Conservation (phyloP, 2,888 invertebrate genomes). For the Diplazon laetatorius region DNA sequence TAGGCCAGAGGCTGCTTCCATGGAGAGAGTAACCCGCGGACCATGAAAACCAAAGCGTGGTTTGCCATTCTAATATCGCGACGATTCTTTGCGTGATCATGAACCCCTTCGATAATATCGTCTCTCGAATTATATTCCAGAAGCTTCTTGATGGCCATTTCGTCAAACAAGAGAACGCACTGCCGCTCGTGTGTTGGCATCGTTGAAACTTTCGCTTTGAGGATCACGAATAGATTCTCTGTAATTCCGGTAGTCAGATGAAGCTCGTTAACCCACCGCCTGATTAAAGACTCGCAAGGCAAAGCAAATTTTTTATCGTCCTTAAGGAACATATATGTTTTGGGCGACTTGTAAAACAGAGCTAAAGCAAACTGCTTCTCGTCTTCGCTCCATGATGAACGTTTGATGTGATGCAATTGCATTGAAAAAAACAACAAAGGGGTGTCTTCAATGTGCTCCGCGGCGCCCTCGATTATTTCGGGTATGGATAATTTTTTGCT, state of each 20-base stretch:
- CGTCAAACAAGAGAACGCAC: conserved; percentile 69
- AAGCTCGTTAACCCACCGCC: conserved; percentile 68
- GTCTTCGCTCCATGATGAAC: conserved; percentile 64
- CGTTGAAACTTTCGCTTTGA: conserved; percentile 63
- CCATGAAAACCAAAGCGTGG: conserved; percentile 68
- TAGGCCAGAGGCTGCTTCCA: conserved; percentile 70
- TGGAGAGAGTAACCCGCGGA: conserved; percentile 63
- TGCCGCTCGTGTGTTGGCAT: conserved; percentile 67
- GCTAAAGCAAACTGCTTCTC: conserved; percentile 71
- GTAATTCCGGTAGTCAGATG: conserved; percentile 67
- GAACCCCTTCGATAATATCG: conserved; percentile 66
- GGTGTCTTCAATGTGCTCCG: conserved; percentile 2
- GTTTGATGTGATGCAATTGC: conserved; percentile 62
- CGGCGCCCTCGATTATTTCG: too few species aligned
- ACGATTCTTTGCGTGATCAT: conserved; percentile 67
- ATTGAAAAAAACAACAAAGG: conserved; percentile 59
- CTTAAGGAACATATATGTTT: conserved; percentile 67
- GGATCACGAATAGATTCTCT: conserved; percentile 61
- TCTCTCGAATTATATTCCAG: conserved; percentile 64
- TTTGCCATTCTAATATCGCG: conserved; percentile 58
- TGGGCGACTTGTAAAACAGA: conserved; percentile 73
- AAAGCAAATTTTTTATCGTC: conserved; percentile 66
- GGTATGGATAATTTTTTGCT: too few species aligned
- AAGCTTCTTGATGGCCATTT: conserved; percentile 68
- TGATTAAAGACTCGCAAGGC: conserved; percentile 68